phyloP scores from a whole-genome alignment of 1,140 invertebrate genomes.

The Ceratosolen fusciceps region DNA sequence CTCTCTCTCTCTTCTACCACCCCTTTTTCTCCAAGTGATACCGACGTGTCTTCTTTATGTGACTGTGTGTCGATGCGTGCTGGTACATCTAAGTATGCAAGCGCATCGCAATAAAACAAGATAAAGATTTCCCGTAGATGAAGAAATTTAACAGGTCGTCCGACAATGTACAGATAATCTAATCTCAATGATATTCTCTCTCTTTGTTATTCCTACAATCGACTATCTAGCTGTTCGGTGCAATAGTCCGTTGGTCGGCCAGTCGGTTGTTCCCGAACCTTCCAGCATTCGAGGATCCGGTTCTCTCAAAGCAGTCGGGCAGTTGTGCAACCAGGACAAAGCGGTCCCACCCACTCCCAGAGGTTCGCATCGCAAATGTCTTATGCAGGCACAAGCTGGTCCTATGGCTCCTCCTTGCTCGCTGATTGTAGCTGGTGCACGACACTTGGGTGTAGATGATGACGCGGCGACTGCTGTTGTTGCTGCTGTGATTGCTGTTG shows the following conservation, averaged over 20 bases:
- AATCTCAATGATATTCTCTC: no score
- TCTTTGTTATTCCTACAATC: no score
- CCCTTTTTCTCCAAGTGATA: neutral
- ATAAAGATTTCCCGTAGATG: no score
- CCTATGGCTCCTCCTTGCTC: constrained; percentile 67
- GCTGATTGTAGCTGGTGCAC: constrained; percentile 67
- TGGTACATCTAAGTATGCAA: no score
- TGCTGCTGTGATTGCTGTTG: no score
- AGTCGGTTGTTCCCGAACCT: neutral
- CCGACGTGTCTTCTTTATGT: neutral
- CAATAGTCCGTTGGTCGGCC: neutral
- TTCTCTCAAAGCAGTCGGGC: neutral
- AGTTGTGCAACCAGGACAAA: neutral
- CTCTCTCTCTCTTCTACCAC: constrained; percentile 5
- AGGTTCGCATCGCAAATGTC: constrained; percentile 37
- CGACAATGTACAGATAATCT: no score
- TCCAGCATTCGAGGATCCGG: neutral
- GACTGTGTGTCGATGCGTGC: no score
- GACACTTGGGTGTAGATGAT: constrained; percentile 60
- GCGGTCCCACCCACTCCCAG: neutral
- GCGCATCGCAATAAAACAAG: no score
- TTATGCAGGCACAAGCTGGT: constrained; percentile 33
- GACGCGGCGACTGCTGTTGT: no score
- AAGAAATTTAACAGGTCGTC: no score
- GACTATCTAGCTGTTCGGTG: no score